A percentile compares a stretch with the other conserved stretches of the same genome.
Conservation (phyloP, 2,113 vertebrate genomes). For the Nothocercus julius region DNA sequence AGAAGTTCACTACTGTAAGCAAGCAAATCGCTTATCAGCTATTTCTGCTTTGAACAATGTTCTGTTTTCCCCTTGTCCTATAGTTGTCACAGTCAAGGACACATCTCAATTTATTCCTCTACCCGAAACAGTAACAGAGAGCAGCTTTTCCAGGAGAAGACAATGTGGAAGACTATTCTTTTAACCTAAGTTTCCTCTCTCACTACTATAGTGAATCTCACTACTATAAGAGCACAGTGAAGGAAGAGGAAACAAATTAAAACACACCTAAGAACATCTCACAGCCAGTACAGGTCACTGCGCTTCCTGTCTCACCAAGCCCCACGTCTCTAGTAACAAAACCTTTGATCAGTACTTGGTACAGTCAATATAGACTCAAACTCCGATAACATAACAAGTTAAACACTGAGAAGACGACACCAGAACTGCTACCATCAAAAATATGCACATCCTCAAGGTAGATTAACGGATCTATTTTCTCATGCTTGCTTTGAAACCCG, state of each 20-base stretch:
- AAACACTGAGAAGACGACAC: background rate
- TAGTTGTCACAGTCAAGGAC: background rate
- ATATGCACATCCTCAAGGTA: background rate
- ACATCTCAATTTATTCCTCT: background rate
- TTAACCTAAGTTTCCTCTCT: background rate
- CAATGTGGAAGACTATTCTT: background rate
- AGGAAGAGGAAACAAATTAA: background rate
- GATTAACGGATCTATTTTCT: background rate
- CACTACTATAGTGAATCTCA: background rate
- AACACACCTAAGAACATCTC: background rate
- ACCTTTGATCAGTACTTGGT: background rate
- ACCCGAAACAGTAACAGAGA: background rate
- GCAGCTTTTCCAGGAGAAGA: background rate
- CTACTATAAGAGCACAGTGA: background rate
- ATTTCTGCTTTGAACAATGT: background rate
- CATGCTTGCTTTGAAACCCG: background rate
- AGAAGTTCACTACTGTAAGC: background rate
- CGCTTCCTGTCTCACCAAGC: background rate
- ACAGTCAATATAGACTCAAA: background rate
- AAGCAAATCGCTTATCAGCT: background rate
- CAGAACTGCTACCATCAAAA: background rate
- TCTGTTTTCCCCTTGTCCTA: background rate
- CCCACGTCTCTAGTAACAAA: background rate
- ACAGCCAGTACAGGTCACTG: background rate
- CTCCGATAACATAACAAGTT: background rate